Base-by-base conservation (phyloP, 2,888 invertebrate genomes). In the Tortrix viridana region DNA sequence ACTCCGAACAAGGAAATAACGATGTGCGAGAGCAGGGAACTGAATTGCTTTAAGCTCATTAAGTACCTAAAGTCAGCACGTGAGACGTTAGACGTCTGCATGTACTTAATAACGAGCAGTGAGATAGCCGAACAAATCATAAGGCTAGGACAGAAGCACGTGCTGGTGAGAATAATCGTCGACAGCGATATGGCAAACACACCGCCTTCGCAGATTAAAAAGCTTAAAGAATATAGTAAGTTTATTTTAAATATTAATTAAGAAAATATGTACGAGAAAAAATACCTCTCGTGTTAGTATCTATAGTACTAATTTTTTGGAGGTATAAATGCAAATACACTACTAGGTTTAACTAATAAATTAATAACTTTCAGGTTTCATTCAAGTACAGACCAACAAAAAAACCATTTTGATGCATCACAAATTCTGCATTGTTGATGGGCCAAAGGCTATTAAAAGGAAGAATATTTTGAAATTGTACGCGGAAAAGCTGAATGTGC, bases 361-460 rank as follows among this genome's bases (percentile, higher is more conserved):
- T 9, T 41, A 43, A 50, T 44, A 38, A 46, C 18, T 49, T 38
- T 19, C 77, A 92, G 92, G 92, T 84, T 92, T 92, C 69, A 91
- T 92, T 62, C 82, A 89, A 74, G 89, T 92, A 60, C 92, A 92
- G 71, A 89, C 86, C 19, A 91, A 86, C 66, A 89, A 86, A 57
- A 88, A 88, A 60, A 84, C 93, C 0, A 93, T 90, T 74, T 84
- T 95, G 68, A 96, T 97, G 96, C 97, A 97, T 78, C 96, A 97
- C 81, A 97, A 97, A 81, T 96, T 96, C 87, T 94, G 93, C 65
- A 82, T 96, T 49, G 85, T 96, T 67, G 96, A 96, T 78, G 90
- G 91, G 65, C 88, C 90, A 47, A 86, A 82, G 74, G 90, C 92
- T 55, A 79, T 89, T 65, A 87, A 79, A 72, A 74, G 91, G 54